A percentile compares a stretch with the other conserved stretches of the same genome.
These are phyloP conservation scores for Lepidostoma basale DNA, from an alignment of 1,140 invertebrate genomes.

Conservation along the genomic window DNA sequence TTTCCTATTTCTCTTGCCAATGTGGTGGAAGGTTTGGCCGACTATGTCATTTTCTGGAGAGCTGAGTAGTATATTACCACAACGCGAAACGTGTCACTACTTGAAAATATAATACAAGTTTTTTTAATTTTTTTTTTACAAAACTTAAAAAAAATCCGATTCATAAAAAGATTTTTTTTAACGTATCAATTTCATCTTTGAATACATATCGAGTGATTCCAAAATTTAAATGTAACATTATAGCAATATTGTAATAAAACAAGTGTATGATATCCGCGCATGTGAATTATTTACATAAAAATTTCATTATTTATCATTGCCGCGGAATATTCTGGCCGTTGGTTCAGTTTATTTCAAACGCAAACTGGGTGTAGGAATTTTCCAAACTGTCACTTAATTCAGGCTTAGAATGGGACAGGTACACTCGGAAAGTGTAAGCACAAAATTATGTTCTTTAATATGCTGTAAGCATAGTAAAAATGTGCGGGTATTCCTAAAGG, in stretches of 20 bases:
- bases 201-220: neutral
- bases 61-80: no score
- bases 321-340: neutral
- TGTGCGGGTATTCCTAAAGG: slow-evolving; percentile 29
- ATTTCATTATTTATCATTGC: neutral
- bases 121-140: no score
- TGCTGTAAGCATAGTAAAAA: slow-evolving; percentile 41
- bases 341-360: neutral
- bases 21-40: no score
- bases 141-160: no score
- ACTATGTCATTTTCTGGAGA: no score
- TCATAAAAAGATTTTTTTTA: no score
- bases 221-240: neutral
- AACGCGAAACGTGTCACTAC: no score
- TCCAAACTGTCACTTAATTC: slow-evolving; percentile 40
- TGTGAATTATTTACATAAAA: slow-evolving; percentile 20
- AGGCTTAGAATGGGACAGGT: slow-evolving; percentile 34
- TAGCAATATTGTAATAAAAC: neutral
- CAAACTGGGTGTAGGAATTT: neutral
- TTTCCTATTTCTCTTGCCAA: no score
- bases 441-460: slow-evolving; percentile 44
- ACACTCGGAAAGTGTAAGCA: slow-evolving; percentile 34
- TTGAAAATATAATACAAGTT: no score
- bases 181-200: no score
- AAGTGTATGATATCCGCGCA: neutral